Conservation (phyloP, 2,888 invertebrate species). For the Dasysyrphus albostriatus region DNA sequence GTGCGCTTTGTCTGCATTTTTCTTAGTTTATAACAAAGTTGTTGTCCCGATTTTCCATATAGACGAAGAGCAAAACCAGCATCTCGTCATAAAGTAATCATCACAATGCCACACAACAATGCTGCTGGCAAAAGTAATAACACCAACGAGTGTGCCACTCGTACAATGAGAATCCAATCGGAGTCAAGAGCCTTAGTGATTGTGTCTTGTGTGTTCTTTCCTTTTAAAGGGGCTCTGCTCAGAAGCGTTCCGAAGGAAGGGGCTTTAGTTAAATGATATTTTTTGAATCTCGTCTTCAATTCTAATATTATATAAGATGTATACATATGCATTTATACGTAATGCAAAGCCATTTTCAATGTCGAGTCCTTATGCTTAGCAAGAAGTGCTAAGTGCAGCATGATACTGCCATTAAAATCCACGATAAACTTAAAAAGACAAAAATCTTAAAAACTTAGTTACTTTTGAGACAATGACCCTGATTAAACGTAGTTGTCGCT, state of each 20-base stretch:
- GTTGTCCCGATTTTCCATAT: background rate
- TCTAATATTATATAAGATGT: background rate
- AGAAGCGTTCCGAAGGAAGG: slow-evolving; percentile 5
- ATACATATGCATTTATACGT: too few relatives aligned
- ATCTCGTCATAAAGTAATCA: slow-evolving; percentile 63
- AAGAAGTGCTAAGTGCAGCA: too few relatives aligned
- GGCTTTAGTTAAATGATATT: background rate
- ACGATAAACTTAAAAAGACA: too few relatives aligned
- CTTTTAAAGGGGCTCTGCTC: background rate
- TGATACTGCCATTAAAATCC: too few relatives aligned
- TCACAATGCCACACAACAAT: slow-evolving; percentile 53
- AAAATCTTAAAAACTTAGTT: too few relatives aligned
- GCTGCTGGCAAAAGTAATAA: slow-evolving; percentile 63
- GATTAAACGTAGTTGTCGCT: too few relatives aligned
- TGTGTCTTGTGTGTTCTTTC: slow-evolving; percentile 9
- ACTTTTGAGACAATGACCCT: too few relatives aligned
- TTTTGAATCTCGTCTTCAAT: background rate
- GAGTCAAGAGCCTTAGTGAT: slow-evolving; percentile 61
- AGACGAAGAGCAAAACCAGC: background rate
- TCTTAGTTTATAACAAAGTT: slow-evolving; percentile 11
- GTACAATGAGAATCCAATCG: slow-evolving; percentile 10
- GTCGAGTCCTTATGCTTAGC: too few relatives aligned
- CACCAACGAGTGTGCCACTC: slow-evolving; percentile 40
- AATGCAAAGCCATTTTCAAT: background rate
- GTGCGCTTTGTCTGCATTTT: slow-evolving; percentile 44